Conservation (phyloP, 1,140 invertebrate genomes). For the Drosophila parvula region DNA sequence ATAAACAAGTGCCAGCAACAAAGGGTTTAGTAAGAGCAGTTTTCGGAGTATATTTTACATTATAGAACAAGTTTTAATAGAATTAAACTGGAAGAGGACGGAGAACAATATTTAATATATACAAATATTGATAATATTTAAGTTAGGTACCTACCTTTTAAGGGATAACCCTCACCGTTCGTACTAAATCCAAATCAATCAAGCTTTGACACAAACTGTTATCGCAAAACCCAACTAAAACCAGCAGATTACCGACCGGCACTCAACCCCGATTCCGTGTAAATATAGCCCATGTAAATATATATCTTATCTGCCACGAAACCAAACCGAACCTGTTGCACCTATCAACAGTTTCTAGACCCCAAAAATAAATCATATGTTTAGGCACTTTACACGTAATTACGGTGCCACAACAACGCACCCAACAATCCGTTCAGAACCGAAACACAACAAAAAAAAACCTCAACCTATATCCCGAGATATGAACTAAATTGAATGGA, state of each 20-base stretch:
- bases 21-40: neutral
- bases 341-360: conserved; percentile 21
- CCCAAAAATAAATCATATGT: conserved; percentile 77
- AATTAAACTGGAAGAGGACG: too few species aligned
- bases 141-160: neutral
- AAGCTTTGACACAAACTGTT: conserved; percentile 26
- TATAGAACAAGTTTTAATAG: neutral
- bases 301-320: conserved; percentile 36
- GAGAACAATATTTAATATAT: neutral
- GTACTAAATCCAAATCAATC: conserved; percentile 38
- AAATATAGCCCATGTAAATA: conserved; percentile 45
- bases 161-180: neutral
- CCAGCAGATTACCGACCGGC: conserved; percentile 32
- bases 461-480: conserved; percentile 6
- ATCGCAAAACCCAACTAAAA: conserved; percentile 34
- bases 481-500: conserved; percentile 3
- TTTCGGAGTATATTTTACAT: too few species aligned
- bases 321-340: conserved; percentile 58
- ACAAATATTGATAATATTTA: neutral
- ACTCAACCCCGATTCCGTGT: conserved; percentile 36
- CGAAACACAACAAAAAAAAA: neutral
- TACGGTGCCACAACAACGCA: conserved; percentile 49
- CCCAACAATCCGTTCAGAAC: conserved; percentile 6
- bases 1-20: conserved; percentile 2
- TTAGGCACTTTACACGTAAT: conserved; percentile 80